phyloP scores from a whole-genome alignment of 2,888 invertebrate species.

The Orthonevra nobilis region DNA sequence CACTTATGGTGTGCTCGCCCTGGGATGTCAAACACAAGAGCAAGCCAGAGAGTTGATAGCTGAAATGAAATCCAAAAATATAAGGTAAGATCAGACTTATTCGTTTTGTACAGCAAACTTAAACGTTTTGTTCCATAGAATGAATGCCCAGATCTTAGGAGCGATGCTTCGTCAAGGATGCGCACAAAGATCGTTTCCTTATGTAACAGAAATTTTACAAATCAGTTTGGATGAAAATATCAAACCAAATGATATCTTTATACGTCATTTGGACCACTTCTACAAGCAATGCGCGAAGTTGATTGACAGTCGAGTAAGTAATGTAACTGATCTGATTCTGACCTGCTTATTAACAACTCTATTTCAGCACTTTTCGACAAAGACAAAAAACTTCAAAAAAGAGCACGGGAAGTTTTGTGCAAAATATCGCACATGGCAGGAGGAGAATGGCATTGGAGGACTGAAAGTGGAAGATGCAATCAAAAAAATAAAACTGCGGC shows the following conservation, averaged over 20 bases:
- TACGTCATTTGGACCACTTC: conserved; percentile 84
- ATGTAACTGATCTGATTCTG: no score
- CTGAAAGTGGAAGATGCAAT: conserved; percentile 78
- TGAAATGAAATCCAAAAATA: conserved; percentile 85
- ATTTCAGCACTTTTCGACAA: conserved; percentile 79
- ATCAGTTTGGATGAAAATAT: conserved; percentile 83
- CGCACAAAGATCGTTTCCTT: conserved; percentile 83
- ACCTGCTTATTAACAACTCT: conserved; percentile 25
- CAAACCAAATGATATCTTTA: conserved; percentile 83
- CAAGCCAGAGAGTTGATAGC: conserved; percentile 85
- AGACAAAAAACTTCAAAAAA: conserved; percentile 75
- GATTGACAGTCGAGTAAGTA: conserved; percentile 81
- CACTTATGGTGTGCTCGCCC: conserved; percentile 92
- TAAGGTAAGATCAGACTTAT: conserved; percentile 81
- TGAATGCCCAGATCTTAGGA: conserved; percentile 88
- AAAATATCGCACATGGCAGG: conserved; percentile 81
- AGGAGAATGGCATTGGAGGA: conserved; percentile 80
- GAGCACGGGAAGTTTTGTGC: conserved; percentile 80
- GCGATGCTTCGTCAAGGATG: conserved; percentile 87
- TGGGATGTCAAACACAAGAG: conserved; percentile 86
- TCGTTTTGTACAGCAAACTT: no score
- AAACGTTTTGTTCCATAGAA: no score
- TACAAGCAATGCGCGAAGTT: conserved; percentile 82
- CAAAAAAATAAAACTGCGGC: conserved; percentile 81
- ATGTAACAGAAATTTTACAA: conserved; percentile 86